Percentiles rank a stretch among this genome's conserved stretches.
Conservation (phyloP, 2,113 vertebrate species). For the Petroica traversi region DNA sequence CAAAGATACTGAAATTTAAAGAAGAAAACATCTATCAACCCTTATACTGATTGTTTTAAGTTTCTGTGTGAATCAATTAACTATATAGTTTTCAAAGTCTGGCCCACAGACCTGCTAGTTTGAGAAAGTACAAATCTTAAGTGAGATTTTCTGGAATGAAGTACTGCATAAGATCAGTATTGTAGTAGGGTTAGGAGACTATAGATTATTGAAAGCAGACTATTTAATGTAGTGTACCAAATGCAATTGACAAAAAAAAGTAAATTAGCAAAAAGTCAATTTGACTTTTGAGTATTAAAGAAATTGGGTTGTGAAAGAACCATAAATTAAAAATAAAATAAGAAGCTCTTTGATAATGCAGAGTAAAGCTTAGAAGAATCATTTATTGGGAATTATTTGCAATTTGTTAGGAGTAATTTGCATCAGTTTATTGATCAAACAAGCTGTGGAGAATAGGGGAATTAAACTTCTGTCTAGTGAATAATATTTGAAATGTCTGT, state of each 20-base stretch:
- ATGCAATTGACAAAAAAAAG: conserved; percentile 12
- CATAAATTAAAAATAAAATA: background rate
- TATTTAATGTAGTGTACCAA: conserved; percentile 1
- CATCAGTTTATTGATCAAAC: conserved; percentile 60
- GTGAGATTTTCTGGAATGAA: background rate
- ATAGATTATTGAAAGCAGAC: background rate
- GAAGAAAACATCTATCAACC: background rate
- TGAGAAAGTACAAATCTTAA: background rate
- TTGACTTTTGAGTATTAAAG: conserved; percentile 17
- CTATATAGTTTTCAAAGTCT: background rate
- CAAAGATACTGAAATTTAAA: background rate
- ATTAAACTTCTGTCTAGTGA: background rate
- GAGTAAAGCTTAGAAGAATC: background rate
- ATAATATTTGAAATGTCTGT: background rate
- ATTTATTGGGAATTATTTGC: conserved; percentile 24
- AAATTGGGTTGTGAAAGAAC: background rate
- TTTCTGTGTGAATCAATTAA: background rate
- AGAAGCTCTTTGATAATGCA: background rate
- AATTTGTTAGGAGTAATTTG: conserved; percentile 43
- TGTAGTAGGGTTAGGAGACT: background rate
- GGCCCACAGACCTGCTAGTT: background rate
- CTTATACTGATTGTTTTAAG: background rate
- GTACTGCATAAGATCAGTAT: background rate
- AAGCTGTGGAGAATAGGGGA: background rate
- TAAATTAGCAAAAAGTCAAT: background rate